These are phyloP conservation scores for Lordiphosa andalusiaca DNA, from an alignment of 2,888 invertebrate species.

Conservation along the genomic window DNA sequence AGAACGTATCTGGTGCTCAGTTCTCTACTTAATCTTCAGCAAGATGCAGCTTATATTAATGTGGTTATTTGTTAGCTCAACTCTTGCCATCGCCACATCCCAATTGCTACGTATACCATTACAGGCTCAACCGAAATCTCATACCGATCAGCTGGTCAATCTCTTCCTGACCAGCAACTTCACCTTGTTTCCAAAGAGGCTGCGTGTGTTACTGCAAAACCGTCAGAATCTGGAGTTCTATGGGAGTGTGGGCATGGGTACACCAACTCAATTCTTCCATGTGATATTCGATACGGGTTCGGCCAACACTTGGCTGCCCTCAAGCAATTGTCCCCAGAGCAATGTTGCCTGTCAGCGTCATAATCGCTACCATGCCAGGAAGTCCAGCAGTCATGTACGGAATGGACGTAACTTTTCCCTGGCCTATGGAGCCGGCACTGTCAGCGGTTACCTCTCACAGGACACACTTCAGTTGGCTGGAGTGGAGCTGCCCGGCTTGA, in stretches of 20 bases:
- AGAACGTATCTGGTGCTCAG: constrained; percentile 9
- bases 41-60: constrained; percentile 32
- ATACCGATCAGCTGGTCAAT: background rate
- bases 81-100: background rate
- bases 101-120: constrained; percentile 31
- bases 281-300: constrained; percentile 99
- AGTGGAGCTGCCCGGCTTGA: constrained; percentile 20
- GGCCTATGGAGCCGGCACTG: constrained; percentile 95
- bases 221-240: constrained; percentile 85
- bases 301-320: constrained; percentile 98
- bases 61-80: constrained; percentile 1
- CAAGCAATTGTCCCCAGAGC: constrained; percentile 93
- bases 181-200: background rate
- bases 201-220: constrained; percentile 25
- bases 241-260: constrained; percentile 93
- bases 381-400: constrained; percentile 89
- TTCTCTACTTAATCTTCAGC: constrained; percentile 6
- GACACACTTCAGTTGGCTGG: constrained; percentile 82
- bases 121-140: background rate
- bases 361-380: constrained; percentile 93
- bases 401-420: constrained; percentile 95
- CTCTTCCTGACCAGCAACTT: constrained; percentile 1
- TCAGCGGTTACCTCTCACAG: constrained; percentile 95
- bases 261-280: constrained; percentile 93
- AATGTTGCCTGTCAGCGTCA: constrained; percentile 97